phyloP scores from a whole-genome alignment of 2,888 invertebrate species.

The Callosobruchus maculatus region DNA sequence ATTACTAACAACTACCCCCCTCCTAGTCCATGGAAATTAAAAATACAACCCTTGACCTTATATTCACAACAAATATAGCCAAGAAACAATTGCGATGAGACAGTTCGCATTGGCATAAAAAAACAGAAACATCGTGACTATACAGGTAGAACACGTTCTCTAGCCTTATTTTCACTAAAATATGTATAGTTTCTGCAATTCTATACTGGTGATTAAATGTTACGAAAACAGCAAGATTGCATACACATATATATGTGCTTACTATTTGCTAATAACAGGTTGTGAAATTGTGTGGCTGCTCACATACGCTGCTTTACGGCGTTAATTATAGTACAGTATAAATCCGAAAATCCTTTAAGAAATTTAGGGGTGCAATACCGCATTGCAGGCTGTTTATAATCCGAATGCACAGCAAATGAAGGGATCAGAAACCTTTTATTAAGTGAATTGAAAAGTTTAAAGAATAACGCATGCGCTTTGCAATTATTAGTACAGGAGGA shows the following conservation, averaged over 20 bases:
- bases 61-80: too few relatives aligned
- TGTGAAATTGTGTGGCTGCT: not conserved
- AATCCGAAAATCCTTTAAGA: not conserved
- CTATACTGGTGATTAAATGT: not conserved
- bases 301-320: not conserved
- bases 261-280: not conserved
- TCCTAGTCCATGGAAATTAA: too few relatives aligned
- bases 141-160: not conserved
- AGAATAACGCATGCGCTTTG: too few relatives aligned
- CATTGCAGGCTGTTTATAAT: too few relatives aligned
- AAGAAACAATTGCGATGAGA: not conserved
- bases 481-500: too few relatives aligned
- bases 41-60: too few relatives aligned
- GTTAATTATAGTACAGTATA: not conserved
- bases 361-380: too few relatives aligned
- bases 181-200: not conserved
- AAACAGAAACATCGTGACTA: not conserved
- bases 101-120: not conserved
- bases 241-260: not conserved
- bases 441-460: too few relatives aligned
- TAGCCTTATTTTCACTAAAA: not conserved
- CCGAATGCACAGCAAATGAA: too few relatives aligned
- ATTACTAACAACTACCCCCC: too few relatives aligned
- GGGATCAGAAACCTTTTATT: too few relatives aligned
- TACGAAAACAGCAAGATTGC: not conserved